Evolutionary conservation across 2,888 invertebrate genomes (phyloP).

Genomic region (Drosophila pegasa): DNA sequence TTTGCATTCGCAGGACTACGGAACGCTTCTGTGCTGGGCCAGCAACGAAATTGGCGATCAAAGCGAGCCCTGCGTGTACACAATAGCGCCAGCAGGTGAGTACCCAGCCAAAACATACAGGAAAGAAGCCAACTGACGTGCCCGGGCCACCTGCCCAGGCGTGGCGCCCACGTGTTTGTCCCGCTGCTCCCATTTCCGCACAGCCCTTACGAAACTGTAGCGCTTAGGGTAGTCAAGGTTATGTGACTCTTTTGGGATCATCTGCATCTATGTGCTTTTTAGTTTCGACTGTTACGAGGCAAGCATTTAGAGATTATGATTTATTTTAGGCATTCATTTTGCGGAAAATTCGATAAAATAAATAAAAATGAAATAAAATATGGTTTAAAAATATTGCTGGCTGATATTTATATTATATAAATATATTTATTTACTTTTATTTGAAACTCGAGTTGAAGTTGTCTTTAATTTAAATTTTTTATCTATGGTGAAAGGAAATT

Average conservation of each 20-base stretch:
- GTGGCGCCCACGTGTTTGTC: slow-evolving; percentile 39
- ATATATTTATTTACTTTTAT: no score
- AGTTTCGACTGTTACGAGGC: neutral
- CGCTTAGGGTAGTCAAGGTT: neutral
- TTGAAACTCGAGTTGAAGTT: no score
- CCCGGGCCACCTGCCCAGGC: slow-evolving; percentile 1
- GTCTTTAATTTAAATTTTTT: no score
- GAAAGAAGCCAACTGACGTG: slow-evolving; percentile 20
- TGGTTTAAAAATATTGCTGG: no score
- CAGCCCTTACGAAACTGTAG: slow-evolving; percentile 8
- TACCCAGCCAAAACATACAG: slow-evolving; percentile 30
- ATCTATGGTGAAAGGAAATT: no score
- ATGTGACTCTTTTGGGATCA: slow-evolving; percentile 5
- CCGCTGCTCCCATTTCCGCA: slow-evolving; percentile 45
- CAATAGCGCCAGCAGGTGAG: slow-evolving; percentile 90
- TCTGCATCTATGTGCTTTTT: neutral
- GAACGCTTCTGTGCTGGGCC: slow-evolving; percentile 91
- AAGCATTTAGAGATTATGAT: neutral
- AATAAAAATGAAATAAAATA: no score
- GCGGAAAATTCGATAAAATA: no score
- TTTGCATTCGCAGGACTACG: slow-evolving; percentile 87
- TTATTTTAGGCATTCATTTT: neutral
- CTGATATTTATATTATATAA: no score
- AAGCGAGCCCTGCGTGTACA: slow-evolving; percentile 90
- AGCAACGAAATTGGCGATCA: slow-evolving; percentile 90